Evolutionary conservation across 2,113 vertebrate species (phyloP).

Genomic region (Eudyptes chrysolophus): DNA sequence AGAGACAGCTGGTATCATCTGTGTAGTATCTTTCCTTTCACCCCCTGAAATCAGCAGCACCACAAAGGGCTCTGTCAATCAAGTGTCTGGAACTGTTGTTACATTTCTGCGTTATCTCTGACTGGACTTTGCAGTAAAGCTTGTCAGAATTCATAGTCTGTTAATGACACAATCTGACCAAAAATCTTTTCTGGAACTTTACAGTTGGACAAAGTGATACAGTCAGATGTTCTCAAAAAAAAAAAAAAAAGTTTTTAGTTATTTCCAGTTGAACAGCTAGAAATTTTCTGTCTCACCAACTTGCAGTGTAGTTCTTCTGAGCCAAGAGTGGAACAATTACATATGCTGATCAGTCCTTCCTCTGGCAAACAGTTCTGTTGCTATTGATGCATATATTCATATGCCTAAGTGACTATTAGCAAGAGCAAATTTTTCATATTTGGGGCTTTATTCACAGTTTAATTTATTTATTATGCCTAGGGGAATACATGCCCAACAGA

Average conservation of each 20-base stretch:
- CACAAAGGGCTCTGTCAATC: slow-evolving; percentile 3
- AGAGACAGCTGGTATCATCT: background rate
- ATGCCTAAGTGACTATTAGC: background rate
- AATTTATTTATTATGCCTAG: background rate
- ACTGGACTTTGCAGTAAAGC: background rate
- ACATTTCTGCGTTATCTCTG: background rate
- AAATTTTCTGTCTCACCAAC: background rate
- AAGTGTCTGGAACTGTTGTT: background rate
- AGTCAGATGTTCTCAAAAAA: background rate
- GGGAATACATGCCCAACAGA: background rate
- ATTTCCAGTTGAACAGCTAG: background rate
- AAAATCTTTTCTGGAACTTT: background rate
- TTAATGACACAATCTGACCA: background rate
- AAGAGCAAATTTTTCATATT: background rate
- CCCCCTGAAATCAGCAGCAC: background rate
- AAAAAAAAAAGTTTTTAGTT: background rate
- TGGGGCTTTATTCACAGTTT: background rate
- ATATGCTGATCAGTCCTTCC: background rate
- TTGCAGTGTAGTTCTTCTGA: background rate
- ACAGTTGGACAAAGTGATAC: background rate
- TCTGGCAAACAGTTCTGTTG: background rate
- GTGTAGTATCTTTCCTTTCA: background rate
- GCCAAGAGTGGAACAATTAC: background rate
- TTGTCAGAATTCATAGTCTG: background rate
- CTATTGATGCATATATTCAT: background rate